Percentiles rank a stretch among this genome's conserved stretches.
Evolutionary conservation across 1,140 invertebrate species (phyloP).

Genomic region (Nephotettix cincticeps): DNA sequence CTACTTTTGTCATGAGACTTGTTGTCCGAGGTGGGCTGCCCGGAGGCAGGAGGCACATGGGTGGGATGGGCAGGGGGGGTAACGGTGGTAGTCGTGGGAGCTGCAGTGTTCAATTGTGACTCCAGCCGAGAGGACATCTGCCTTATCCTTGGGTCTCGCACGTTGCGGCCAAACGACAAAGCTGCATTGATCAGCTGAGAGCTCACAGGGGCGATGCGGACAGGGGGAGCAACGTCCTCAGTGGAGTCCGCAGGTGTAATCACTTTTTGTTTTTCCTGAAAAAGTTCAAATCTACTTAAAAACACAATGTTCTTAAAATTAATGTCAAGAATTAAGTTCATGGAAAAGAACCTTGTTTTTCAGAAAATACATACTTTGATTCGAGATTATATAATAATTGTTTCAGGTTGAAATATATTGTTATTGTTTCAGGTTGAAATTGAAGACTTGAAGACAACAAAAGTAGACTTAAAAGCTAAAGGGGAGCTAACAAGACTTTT

Average conservation of each 20-base stretch:
- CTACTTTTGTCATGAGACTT: not conserved
- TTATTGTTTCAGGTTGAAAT: too few relatives aligned
- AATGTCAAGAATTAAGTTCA: too few relatives aligned
- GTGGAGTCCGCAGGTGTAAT: not conserved
- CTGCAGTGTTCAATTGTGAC: not conserved
- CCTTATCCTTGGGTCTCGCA: constrained; percentile 13
- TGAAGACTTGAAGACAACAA: too few relatives aligned
- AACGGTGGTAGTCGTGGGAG: not conserved
- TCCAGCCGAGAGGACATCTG: constrained; percentile 1
- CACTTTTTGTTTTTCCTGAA: constrained; percentile 18
- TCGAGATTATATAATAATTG: too few relatives aligned
- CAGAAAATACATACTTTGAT: too few relatives aligned
- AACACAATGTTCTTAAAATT: too few relatives aligned
- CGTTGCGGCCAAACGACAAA: constrained; percentile 1
- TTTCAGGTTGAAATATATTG: too few relatives aligned
- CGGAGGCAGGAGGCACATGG: not conserved
- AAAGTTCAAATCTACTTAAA: too few relatives aligned
- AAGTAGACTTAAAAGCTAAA: too few relatives aligned
- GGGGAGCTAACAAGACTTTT: too few relatives aligned
- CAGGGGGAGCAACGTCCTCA: not conserved
- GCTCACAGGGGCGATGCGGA: constrained; percentile 31
- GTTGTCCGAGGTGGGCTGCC: not conserved
- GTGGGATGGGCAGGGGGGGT: not conserved
- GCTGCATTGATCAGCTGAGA: constrained; percentile 26
- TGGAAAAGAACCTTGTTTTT: too few relatives aligned